These are phyloP conservation scores for Hypselothyrea guttata DNA, from an alignment of 2,888 invertebrate genomes.

Conservation along the genomic window DNA sequence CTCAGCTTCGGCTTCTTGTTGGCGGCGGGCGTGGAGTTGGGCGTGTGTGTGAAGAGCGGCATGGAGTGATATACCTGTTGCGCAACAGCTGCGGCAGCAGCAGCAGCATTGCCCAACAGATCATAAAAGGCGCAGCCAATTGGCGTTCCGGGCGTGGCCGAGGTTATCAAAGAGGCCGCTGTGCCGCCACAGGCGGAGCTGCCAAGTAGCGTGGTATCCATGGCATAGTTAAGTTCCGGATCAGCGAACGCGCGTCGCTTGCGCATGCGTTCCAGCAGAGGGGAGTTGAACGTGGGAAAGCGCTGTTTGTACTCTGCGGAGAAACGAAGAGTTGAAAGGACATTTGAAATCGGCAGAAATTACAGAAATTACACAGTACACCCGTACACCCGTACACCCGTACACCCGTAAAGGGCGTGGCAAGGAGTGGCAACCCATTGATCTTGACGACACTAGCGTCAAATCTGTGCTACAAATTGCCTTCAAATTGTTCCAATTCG, in stretches of 20 bases:
- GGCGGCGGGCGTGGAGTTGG: conserved; percentile 28
- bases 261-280: conserved; percentile 81
- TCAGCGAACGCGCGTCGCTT: conserved; percentile 83
- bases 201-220: conserved; percentile 72
- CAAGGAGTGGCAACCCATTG: conserved; percentile 36
- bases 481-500: conserved; percentile 54
- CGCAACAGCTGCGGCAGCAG: conserved; percentile 21
- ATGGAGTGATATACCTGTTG: conserved; percentile 46
- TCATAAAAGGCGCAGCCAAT: conserved; percentile 40
- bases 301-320: conserved; percentile 78
- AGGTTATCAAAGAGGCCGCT: conserved; percentile 37
- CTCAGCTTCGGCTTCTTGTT: conserved; percentile 77
- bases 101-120: conserved; percentile 46
- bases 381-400: too few relatives aligned
- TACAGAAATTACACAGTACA: conserved; percentile 41
- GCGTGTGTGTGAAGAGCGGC: conserved; percentile 40
- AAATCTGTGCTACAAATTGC: conserved; percentile 49
- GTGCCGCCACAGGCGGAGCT: conserved; percentile 38
- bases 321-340: conserved; percentile 6
- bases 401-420: background rate
- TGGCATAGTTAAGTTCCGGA: conserved; percentile 82
- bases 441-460: conserved; percentile 22
- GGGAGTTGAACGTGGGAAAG: conserved; percentile 79
- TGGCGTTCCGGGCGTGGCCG: conserved; percentile 24
- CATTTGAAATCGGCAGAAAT: background rate